Base-by-base conservation (phyloP, 2,888 invertebrate species). In the Plebejus argus region DNA sequence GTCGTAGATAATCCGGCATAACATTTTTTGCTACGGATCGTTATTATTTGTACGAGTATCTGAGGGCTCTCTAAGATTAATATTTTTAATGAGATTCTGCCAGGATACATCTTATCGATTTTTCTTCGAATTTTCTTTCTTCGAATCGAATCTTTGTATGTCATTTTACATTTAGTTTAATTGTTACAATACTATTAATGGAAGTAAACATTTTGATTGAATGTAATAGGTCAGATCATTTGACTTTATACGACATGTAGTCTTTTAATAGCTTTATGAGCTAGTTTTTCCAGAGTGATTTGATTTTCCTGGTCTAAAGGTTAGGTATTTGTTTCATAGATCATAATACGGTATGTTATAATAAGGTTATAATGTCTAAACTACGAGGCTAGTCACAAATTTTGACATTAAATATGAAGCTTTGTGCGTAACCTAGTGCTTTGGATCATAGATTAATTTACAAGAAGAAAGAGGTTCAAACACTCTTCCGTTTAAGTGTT, bases 171-270 rank as follows among this genome's bases (percentile, higher is more conserved):
- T 33, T 66, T 6, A 28, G 66, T 66, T 66, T 66, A 6, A 33
- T 66, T 66, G 66, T 33, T 28, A 33, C 23, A 23, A 61, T 61
- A 12, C 66, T 66, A 33, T 66, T 66, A 66, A 28, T 66, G 28
- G 28, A 66, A 28, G 56, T 77, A 77, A 70, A 20, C 76, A 78
- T 76, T 53, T 76, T 61, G 71, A 76, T 77, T 77, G 39, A 70
- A 10, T 58, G 49, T 58, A 76, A 33, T 79, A 71, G 78, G 58
- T 72, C 53, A 49, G 15, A 72, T 33, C 35, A 75, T 56, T 75
- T 45, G 20, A 70, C 75, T 77, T 75, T 76, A 66, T 33, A 23
- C 28, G 28, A 66, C 15, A 66, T 15, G 28, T 66, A 15, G 15
- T 61, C 8, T 23, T 61, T 12, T 23, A 61, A 23, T 23, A 23